These are phyloP conservation scores for Actinopyga echinites DNA, from an alignment of 53 echinoderm and acorn worm genomes.

Conservation along the genomic window DNA sequence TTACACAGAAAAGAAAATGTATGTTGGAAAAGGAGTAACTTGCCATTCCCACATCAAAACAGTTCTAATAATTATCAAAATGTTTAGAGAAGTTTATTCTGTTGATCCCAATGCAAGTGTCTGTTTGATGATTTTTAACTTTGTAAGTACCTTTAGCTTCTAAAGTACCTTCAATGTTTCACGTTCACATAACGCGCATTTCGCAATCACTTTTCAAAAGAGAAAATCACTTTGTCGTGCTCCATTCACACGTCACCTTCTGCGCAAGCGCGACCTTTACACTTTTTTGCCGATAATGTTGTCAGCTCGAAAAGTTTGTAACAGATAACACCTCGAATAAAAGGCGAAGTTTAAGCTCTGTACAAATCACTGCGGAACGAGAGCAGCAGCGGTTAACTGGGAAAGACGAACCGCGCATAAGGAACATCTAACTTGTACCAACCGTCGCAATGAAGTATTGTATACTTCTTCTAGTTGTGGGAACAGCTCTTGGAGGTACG, in stretches of 20 bases:
- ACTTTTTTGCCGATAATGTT: neutral
- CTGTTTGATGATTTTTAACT: too few species aligned
- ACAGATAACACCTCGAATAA: constrained; percentile 10
- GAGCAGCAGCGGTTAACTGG: constrained; percentile 1
- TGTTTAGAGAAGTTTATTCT: too few species aligned
- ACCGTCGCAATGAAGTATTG: constrained; percentile 65
- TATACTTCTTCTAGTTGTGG: constrained; percentile 64
- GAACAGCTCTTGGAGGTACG: constrained; percentile 74
- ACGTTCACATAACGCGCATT: too few species aligned
- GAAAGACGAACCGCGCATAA: constrained; percentile 13
- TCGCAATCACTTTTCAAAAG: constrained; percentile 18
- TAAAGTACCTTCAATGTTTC: too few species aligned
- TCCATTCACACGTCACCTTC: neutral
- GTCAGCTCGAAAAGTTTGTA: neutral
- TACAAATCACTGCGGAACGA: constrained; percentile 15
- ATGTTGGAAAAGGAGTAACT: too few species aligned
- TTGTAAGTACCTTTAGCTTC: too few species aligned
- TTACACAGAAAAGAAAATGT: too few species aligned
- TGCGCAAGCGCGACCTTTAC: constrained; percentile 37
- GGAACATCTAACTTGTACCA: neutral
- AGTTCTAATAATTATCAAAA: too few species aligned
- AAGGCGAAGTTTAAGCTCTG: neutral
- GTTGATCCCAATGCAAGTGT: too few species aligned
- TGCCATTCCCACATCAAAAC: too few species aligned
- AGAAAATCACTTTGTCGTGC: constrained; percentile 29